A percentile compares a stretch with the other conserved stretches of the same genome.
phyloP scores from a whole-genome alignment of 2,113 vertebrate species.

The Caloenas nicobarica region DNA sequence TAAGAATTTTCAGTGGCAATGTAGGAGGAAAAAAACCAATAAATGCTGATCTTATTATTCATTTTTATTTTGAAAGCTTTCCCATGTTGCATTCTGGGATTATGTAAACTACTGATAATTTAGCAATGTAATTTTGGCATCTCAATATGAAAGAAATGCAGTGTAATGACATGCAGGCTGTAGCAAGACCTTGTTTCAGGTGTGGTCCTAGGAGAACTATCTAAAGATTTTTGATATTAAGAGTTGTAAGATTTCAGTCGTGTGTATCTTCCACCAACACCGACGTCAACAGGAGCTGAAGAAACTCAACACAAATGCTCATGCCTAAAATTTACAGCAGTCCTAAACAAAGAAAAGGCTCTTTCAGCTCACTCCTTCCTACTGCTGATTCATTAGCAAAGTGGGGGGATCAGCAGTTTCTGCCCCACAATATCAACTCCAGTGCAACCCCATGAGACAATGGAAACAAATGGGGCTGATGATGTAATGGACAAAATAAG shows the following conservation, averaged over 20 bases:
- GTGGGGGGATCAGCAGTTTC: neutral
- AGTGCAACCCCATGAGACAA: neutral
- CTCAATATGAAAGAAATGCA: conserved; percentile 18
- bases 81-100: conserved; percentile 52
- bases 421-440: neutral
- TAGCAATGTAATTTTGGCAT: conserved; percentile 7
- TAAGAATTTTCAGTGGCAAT: conserved; percentile 70
- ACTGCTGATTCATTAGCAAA: neutral
- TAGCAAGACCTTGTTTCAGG: neutral
- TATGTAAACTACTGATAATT: conserved; percentile 65
- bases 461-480: neutral
- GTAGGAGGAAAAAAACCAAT: conserved; percentile 58
- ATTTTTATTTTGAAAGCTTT: conserved; percentile 66
- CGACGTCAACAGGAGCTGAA: neutral
- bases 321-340: neutral
- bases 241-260: neutral
- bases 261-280: neutral
- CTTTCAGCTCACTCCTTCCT: neutral
- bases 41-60: conserved; percentile 68
- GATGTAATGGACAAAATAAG: conserved; percentile 7
- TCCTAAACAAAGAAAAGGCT: neutral
- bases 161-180: neutral
- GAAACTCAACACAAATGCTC: neutral
- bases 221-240: neutral
- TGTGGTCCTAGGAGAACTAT: neutral